These are phyloP conservation scores for Phyllotreta cruciferae DNA, from an alignment of 2,888 invertebrate species.

Conservation along the genomic window DNA sequence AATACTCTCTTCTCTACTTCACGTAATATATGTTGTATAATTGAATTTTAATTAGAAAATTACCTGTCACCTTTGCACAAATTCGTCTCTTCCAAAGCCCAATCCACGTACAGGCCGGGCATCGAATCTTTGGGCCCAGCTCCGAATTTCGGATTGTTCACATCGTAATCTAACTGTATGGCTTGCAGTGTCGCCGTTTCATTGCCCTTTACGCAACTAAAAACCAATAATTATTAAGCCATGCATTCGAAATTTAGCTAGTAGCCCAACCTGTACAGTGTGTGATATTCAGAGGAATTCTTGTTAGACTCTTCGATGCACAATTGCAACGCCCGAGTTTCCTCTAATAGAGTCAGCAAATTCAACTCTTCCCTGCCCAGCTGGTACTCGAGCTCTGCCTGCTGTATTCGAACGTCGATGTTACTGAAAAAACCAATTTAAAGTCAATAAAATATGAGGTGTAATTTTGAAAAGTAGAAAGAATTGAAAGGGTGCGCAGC, in stretches of 20 bases:
- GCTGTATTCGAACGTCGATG: constrained; percentile 87
- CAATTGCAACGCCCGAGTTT: constrained; percentile 79
- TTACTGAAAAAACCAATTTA: constrained; percentile 66
- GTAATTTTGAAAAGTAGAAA: too few species aligned
- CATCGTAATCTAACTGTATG: constrained; percentile 73
- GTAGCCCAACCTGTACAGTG: constrained; percentile 57
- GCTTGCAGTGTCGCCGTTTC: constrained; percentile 65
- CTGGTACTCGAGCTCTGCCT: constrained; percentile 89
- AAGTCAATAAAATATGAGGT: too few species aligned
- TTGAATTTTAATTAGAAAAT: constrained; percentile 28
- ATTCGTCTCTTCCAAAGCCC: constrained; percentile 81
- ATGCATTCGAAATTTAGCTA: constrained; percentile 2
- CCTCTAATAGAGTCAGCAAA: constrained; percentile 82
- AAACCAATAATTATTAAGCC: constrained; percentile 24
- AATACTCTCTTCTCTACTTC: too few species aligned
- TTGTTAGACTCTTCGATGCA: constrained; percentile 73
- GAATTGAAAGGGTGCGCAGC: too few species aligned
- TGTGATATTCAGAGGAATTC: constrained; percentile 53
- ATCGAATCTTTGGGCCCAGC: constrained; percentile 71
- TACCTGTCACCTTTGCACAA: constrained; percentile 75
- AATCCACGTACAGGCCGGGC: constrained; percentile 77
- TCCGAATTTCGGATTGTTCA: constrained; percentile 76
- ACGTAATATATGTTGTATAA: neutral
- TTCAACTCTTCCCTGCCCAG: constrained; percentile 88
- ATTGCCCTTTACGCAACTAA: constrained; percentile 59